Conservation (phyloP, 2,113 vertebrate genomes). For the Rhipidura dahli region DNA sequence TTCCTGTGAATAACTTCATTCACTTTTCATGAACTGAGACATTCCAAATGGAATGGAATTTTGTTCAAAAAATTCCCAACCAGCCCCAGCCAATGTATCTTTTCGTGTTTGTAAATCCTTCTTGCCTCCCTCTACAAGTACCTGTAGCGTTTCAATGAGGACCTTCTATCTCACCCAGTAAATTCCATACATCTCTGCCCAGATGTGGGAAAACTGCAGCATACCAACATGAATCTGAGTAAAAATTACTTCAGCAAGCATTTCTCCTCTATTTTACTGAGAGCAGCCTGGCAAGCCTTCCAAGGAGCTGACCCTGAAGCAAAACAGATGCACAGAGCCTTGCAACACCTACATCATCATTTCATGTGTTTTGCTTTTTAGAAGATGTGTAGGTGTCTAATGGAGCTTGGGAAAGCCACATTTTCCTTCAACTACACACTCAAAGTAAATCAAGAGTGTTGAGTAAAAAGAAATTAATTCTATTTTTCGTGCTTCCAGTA, state of each 20-base stretch:
- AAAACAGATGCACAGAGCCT: neutral
- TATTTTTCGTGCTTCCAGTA: conserved; percentile 30
- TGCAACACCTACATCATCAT: neutral
- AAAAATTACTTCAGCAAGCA: neutral
- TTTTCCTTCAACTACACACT: conserved; percentile 27
- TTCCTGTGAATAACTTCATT: neutral
- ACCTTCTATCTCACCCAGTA: neutral
- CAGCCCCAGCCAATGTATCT: neutral
- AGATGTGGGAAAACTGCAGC: neutral
- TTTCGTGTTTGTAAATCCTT: neutral
- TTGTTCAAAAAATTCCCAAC: neutral
- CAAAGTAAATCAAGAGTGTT: conserved; percentile 41
- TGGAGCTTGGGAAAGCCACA: neutral
- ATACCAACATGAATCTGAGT: neutral
- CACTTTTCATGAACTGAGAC: neutral
- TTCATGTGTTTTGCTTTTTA: neutral
- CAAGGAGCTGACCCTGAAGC: neutral
- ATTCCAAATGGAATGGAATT: neutral
- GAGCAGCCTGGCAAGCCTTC: neutral
- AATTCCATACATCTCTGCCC: neutral
- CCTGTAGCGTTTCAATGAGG: neutral
- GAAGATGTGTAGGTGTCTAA: neutral
- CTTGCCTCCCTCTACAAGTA: neutral
- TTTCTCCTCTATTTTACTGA: neutral
- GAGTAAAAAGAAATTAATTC: conserved; percentile 32